phyloP scores from a whole-genome alignment of 2,797 vertebrate species.

The Cephalopachus bancanus region DNA sequence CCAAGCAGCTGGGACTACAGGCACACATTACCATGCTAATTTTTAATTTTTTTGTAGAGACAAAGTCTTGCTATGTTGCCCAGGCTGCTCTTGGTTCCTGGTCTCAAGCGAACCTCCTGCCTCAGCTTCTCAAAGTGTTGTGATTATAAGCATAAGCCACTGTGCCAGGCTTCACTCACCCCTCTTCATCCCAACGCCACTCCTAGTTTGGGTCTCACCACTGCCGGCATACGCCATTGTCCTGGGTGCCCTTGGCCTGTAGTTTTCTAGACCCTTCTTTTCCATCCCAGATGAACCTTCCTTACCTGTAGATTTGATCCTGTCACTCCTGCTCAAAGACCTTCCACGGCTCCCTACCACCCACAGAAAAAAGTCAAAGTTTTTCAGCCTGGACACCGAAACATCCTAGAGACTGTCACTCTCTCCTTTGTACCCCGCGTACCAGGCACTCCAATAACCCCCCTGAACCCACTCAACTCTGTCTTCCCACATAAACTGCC shows the following conservation, averaged over 20 bases:
- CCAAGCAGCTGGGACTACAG: too few species aligned
- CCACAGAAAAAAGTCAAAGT: neutral
- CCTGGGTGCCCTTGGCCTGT: neutral
- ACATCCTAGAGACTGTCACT: accelerated
- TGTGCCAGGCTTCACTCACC: too few species aligned
- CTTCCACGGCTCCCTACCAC: neutral
- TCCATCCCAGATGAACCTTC: neutral
- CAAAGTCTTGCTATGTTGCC: too few species aligned
- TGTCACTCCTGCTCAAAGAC: neutral
- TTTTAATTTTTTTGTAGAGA: too few species aligned
- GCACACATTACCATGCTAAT: too few species aligned
- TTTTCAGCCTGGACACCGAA: neutral
- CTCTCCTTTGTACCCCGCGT: accelerated
- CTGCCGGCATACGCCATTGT: neutral
- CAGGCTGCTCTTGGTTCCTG: too few species aligned
- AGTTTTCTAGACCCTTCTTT: neutral
- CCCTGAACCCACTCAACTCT: neutral
- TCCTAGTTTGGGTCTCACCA: accelerated
- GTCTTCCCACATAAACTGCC: neutral
- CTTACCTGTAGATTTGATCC: neutral
- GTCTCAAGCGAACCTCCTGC: too few species aligned
- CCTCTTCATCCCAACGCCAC: too few species aligned
- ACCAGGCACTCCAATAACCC: neutral
- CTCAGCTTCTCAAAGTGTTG: too few species aligned
- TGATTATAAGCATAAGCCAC: too few species aligned